Percentiles rank a stretch among this genome's conserved stretches.
phyloP scores from a whole-genome alignment of 2,113 vertebrate genomes.

The Scytalopus superciliaris region DNA sequence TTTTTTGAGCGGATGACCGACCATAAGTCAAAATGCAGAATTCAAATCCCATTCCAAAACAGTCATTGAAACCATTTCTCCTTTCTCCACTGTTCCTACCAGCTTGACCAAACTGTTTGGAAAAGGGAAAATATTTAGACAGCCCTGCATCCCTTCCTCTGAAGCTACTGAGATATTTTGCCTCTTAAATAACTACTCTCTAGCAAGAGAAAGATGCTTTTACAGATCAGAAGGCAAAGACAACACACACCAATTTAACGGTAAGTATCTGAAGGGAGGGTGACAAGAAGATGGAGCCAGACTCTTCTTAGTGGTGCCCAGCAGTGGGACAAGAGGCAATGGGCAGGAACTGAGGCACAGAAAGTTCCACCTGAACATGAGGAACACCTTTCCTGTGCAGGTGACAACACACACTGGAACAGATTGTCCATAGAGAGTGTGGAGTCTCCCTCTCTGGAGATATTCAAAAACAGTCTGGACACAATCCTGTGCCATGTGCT shows the following conservation, averaged over 20 bases:
- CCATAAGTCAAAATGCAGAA: background rate
- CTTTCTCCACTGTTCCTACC: background rate
- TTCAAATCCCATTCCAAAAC: background rate
- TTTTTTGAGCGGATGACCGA: background rate
- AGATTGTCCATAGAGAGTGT: too few relatives aligned
- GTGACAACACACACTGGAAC: too few relatives aligned
- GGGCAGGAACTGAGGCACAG: too few relatives aligned
- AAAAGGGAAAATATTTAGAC: background rate
- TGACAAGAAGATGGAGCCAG: too few relatives aligned
- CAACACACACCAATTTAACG: background rate
- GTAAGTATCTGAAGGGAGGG: too few relatives aligned
- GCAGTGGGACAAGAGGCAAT: too few relatives aligned
- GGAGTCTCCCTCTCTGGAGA: too few relatives aligned
- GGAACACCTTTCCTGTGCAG: too few relatives aligned
- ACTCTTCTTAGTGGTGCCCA: too few relatives aligned
- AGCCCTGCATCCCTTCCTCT: background rate
- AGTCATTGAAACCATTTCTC: background rate
- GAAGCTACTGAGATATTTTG: background rate
- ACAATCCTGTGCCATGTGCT: too few relatives aligned
- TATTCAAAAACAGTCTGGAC: too few relatives aligned
- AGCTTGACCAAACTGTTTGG: background rate
- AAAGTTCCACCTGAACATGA: too few relatives aligned
- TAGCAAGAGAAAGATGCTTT: background rate
- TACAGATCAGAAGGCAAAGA: background rate
- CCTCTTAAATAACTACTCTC: background rate